Percentiles rank a stretch among this genome's conserved stretches.
phyloP scores from a whole-genome alignment of 1,140 invertebrate genomes.

The Araneus ventricosus region DNA sequence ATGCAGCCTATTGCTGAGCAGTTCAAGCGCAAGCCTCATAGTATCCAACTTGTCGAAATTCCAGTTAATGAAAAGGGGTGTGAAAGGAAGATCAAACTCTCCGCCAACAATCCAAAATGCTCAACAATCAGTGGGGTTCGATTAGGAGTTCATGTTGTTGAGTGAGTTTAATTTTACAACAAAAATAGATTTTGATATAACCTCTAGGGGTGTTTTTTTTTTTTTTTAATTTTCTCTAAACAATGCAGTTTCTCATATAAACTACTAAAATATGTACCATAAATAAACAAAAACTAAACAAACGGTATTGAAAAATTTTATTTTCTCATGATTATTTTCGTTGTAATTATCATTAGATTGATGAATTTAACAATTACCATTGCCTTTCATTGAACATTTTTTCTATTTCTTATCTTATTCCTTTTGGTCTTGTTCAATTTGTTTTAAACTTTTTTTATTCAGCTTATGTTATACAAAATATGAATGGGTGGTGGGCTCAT shows the following conservation, averaged over 20 bases:
- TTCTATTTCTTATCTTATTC: no score
- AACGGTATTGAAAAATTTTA: no score
- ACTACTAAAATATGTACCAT: no score
- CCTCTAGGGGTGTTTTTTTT: background rate
- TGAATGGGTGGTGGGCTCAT: no score
- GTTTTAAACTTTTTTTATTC: no score
- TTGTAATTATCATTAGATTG: no score
- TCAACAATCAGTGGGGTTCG: conserved; percentile 70
- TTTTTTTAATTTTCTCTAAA: background rate
- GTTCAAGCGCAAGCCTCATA: conserved; percentile 84
- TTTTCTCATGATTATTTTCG: no score
- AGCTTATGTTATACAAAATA: no score
- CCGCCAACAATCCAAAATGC: conserved; percentile 81
- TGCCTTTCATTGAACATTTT: no score
- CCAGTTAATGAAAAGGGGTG: conserved; percentile 82
- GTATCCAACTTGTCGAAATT: conserved; percentile 89
- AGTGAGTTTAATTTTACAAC: conserved; percentile 77
- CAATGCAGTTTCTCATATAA: background rate
- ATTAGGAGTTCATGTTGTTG: conserved; percentile 78
- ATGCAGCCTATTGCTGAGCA: conserved; percentile 84
- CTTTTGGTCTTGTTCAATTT: no score
- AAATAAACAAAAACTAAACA: no score
- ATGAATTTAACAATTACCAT: no score
- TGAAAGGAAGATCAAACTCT: conserved; percentile 83
- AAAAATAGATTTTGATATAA: background rate